phyloP scores from a whole-genome alignment of 2,797 vertebrate species.

The Gymnoscopelus microlampas region DNA sequence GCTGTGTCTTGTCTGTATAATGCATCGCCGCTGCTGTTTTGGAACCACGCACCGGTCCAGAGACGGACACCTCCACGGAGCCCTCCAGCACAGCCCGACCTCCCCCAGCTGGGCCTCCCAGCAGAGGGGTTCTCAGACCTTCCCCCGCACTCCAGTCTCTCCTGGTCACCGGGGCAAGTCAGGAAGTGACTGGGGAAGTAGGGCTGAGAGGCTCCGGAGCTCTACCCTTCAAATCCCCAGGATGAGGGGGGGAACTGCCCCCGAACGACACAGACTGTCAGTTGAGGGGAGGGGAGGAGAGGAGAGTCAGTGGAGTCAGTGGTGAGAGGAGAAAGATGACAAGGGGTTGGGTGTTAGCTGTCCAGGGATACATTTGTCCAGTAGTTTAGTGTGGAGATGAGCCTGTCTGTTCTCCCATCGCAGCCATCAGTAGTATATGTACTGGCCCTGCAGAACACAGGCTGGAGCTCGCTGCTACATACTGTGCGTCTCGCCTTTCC shows the following conservation, averaged over 20 bases:
- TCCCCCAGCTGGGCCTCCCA: conserved; percentile 56
- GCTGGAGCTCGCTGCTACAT: too few species aligned
- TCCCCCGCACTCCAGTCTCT: conserved; percentile 59
- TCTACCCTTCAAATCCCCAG: conserved; percentile 61
- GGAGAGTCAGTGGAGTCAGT: conserved; percentile 18
- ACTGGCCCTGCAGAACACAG: neutral
- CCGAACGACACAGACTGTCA: neutral
- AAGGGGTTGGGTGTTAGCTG: conserved; percentile 69
- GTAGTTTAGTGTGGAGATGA: conserved; percentile 50
- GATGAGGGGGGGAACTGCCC: conserved; percentile 21
- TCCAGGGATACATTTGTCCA: conserved; percentile 73
- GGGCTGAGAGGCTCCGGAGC: conserved; percentile 57
- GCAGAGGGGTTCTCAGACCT: conserved; percentile 42
- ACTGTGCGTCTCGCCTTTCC: too few species aligned
- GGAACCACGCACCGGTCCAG: conserved; percentile 12
- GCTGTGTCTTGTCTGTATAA: conserved; percentile 72
- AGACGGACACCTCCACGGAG: conserved; percentile 18
- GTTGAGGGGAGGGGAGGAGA: neutral
- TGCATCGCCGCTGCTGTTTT: conserved; percentile 44
- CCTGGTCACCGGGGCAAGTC: conserved; percentile 67
- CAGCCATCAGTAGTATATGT: conserved; percentile 34
- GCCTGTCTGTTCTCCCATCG: conserved; percentile 40
- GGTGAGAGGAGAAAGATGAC: conserved; percentile 60
- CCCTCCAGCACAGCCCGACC: conserved; percentile 52
- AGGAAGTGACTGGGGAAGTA: conserved; percentile 69